Conservation (phyloP, 2,888 invertebrate genomes). For the Diaphora mendica region DNA sequence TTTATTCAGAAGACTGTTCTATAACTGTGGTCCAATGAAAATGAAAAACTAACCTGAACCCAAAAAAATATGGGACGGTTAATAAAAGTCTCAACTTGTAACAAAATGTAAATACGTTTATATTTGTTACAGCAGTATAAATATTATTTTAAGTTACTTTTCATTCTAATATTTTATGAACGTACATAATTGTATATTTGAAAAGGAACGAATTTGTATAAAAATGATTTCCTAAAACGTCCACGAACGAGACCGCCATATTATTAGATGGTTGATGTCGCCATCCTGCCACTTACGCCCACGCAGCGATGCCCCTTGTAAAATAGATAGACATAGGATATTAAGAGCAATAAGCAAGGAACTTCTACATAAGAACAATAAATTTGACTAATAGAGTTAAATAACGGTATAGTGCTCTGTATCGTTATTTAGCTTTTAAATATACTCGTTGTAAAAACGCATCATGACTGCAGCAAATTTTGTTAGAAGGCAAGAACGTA, state of each 20-base stretch:
- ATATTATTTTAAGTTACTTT: background rate
- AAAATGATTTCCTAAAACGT: background rate
- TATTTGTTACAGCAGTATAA: background rate
- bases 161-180: background rate
- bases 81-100: too few relatives aligned
- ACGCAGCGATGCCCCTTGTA: conserved; percentile 25
- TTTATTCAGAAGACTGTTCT: background rate
- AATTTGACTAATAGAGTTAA: conserved; percentile 17
- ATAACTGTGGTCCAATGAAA: too few relatives aligned
- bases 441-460: background rate
- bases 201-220: too few relatives aligned
- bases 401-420: conserved; percentile 36
- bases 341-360: conserved; percentile 54
- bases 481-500: background rate
- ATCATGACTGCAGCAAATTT: background rate
- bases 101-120: too few relatives aligned
- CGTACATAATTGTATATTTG: background rate
- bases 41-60: too few relatives aligned
- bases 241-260: background rate
- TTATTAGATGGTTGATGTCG: background rate
- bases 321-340: conserved; percentile 31
- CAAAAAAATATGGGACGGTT: too few relatives aligned
- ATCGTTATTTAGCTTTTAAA: conserved; percentile 5
- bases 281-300: background rate
- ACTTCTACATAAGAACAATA: background rate